These are phyloP conservation scores for Cyphomyrus discorhynchus DNA, from an alignment of 2,113 vertebrate species.

Conservation along the genomic window DNA sequence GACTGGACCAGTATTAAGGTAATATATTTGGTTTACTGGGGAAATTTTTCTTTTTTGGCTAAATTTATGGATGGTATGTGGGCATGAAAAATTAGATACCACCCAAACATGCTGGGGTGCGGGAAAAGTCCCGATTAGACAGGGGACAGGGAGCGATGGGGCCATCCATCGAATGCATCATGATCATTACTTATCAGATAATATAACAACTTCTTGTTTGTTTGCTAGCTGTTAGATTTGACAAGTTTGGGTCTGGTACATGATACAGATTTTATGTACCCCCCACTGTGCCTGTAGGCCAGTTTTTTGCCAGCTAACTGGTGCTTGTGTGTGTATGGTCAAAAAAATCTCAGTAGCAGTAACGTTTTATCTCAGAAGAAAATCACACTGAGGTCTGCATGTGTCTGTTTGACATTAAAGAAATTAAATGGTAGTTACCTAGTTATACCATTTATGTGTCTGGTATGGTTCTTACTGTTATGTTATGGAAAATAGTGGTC, in stretches of 20 bases:
- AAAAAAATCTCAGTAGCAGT: neutral
- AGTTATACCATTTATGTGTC: neutral
- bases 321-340: neutral
- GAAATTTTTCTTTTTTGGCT: neutral
- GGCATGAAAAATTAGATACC: neutral
- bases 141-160: neutral
- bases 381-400: neutral
- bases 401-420: neutral
- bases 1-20: neutral
- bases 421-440: neutral
- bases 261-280: neutral
- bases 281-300: neutral
- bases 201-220: neutral
- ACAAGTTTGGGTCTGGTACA: neutral
- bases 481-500: neutral
- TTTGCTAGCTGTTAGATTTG: neutral
- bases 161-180: neutral
- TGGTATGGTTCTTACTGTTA: neutral
- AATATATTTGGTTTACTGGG: neutral
- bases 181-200: neutral
- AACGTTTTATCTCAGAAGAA: neutral
- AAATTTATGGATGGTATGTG: neutral
- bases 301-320: neutral
- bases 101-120: neutral
- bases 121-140: neutral